Percentiles rank a stretch among this genome's conserved stretches.
Conservation (phyloP, 2,797 vertebrate species). For the Pseudochaenichthys georgianus region DNA sequence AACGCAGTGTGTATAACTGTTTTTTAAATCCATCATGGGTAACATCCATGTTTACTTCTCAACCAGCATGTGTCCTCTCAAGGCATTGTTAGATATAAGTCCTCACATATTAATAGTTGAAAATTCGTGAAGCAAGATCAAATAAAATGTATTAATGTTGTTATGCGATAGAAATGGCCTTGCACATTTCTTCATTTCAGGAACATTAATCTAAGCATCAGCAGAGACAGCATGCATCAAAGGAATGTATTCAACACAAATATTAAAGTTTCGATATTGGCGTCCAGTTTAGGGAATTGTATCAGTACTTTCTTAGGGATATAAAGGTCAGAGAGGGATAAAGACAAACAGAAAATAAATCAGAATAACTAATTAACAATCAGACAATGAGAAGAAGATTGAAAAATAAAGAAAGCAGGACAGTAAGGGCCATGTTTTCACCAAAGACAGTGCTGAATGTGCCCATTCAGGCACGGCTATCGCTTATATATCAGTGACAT, state of each 20-base stretch:
- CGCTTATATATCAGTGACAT: conserved; percentile 67
- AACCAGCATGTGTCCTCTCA: background rate
- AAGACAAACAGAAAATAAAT: background rate
- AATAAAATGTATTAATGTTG: background rate
- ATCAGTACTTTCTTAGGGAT: background rate
- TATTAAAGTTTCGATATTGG: background rate
- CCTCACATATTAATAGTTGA: background rate
- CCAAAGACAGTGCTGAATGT: conserved; percentile 19
- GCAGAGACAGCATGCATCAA: background rate
- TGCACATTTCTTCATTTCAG: background rate
- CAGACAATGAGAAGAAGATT: conserved; percentile 27
- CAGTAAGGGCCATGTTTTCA: conserved; percentile 9
- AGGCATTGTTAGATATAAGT: background rate
- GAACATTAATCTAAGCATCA: conserved; percentile 10
- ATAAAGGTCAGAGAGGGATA: conserved; percentile 24
- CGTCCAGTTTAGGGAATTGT: background rate
- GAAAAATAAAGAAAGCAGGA: conserved; percentile 9
- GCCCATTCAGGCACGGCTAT: conserved; percentile 39
- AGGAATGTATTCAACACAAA: conserved; percentile 6
- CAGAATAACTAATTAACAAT: conserved; percentile 29
- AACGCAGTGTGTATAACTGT: background rate
- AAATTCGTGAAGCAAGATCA: background rate
- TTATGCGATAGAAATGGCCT: background rate
- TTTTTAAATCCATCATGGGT: background rate
- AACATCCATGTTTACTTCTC: background rate